Evolutionary conservation across 1,140 invertebrate genomes (phyloP).

Genomic region (Paramacrobiotus metropolitanus): DNA sequence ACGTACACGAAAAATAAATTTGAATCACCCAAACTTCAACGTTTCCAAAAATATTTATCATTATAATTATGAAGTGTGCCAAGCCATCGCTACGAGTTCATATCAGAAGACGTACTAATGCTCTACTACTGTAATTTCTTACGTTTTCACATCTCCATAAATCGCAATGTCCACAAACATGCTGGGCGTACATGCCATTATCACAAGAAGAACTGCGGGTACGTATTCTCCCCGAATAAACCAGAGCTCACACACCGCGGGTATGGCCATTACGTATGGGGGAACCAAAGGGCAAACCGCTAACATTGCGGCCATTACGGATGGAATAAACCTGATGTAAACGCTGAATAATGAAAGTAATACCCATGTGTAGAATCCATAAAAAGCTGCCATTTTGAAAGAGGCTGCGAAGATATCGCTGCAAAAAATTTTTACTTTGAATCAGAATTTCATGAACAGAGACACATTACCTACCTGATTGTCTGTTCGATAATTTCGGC

Average conservation of each 20-base stretch:
- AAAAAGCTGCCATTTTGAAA: conserved; percentile 87
- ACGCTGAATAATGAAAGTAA: conserved; percentile 83
- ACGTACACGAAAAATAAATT: too few species aligned
- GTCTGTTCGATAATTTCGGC: conserved; percentile 2
- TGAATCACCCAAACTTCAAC: too few species aligned
- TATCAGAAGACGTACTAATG: too few species aligned
- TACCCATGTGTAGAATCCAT: conserved; percentile 91
- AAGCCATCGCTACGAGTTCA: too few species aligned
- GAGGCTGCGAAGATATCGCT: conserved; percentile 68
- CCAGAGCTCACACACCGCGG: conserved; percentile 80
- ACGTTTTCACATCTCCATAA: conserved; percentile 93
- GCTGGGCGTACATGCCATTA: conserved; percentile 67
- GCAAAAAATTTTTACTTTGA: conserved; percentile 9
- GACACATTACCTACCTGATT: conserved; percentile 1
- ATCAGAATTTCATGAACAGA: not conserved
- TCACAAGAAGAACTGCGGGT: conserved; percentile 46
- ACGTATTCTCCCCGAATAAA: conserved; percentile 52
- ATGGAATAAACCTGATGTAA: conserved; percentile 74
- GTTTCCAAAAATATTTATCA: too few species aligned
- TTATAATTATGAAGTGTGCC: too few species aligned
- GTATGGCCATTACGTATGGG: conserved; percentile 73
- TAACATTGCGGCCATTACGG: conserved; percentile 63
- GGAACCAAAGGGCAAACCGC: conserved; percentile 82
- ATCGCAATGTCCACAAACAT: conserved; percentile 73
- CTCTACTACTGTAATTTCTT: conserved; percentile 20